Base-by-base conservation (phyloP, 2,113 vertebrate genomes). In the Burhinus bistriatus region DNA sequence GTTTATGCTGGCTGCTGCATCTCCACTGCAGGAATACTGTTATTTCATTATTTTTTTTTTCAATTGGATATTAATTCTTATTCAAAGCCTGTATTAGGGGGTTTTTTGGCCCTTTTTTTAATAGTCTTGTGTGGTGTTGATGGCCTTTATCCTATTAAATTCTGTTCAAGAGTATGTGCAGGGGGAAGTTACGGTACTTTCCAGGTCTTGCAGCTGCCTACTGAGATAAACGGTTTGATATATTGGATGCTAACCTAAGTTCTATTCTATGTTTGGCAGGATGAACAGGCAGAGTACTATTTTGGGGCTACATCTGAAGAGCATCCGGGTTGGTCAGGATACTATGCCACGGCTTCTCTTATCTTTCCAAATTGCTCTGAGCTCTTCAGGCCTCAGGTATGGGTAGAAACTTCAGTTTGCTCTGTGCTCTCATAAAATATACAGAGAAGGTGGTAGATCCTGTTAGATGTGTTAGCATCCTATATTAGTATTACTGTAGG, bases 321-420 rank as follows among this genome's bases (percentile, higher is more conserved):
- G 95, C 99, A 98, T 71, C 96, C 98, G 3, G 98, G 98, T 86
- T 99, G 99, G 98, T 98, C 97, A 42, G 99, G 99, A 75, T 99
- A 98, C 97, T 99, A 99, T 57, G 99, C 99, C 70, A 99, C 97
- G 3, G 83, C 97, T 89, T 98, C 98, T 83, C 93, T 98, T 64
- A n/a, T 94, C 94, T 99, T 99, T 38, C 32, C 96, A 23, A 99
- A 99, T 95, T 99, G 99, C 95, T 98, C 98, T 65, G 97, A 98
- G 36, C 98, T 99, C 75, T 98, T 99, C 92, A 97, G 97, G 80
- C 98, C 98, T 64, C 99, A 98, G 99, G 99, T 99, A 98, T 21
- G 82, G 16, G 11, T 58, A 64, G 61, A 73, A 83, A 57, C n/a
- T 61, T 82, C 58, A 32, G 18, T 64, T 75, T 88, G 30, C 16